These are phyloP conservation scores for Scomberomorus guttatus DNA, from an alignment of 2,797 vertebrate species.

Conservation along the genomic window DNA sequence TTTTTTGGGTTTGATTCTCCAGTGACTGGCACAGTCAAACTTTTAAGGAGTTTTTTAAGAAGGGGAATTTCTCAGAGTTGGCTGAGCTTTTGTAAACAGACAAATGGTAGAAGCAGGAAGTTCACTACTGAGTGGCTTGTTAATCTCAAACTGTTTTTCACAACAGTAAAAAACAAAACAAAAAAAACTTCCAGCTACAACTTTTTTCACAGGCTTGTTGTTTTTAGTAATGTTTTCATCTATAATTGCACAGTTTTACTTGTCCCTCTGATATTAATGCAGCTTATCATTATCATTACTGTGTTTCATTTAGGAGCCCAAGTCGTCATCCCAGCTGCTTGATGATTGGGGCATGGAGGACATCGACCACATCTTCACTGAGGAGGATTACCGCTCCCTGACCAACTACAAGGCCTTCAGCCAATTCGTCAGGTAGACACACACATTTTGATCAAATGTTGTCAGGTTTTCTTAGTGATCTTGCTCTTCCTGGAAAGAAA, in stretches of 20 bases:
- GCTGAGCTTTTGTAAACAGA: too few relatives aligned
- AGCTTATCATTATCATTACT: background rate
- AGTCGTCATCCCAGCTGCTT: constrained; percentile 95
- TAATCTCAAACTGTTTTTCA: background rate
- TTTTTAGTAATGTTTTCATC: background rate
- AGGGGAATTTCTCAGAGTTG: too few relatives aligned
- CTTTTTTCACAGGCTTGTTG: background rate
- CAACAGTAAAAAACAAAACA: too few relatives aligned
- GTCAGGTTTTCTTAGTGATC: too few relatives aligned
- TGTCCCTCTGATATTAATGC: background rate
- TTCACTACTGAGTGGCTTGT: background rate
- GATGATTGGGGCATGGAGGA: constrained; percentile 99
- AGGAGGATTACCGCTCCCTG: constrained; percentile 96
- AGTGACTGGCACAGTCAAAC: background rate
- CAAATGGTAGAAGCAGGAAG: too few relatives aligned
- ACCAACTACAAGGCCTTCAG: constrained; percentile 99
- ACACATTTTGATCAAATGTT: too few relatives aligned
- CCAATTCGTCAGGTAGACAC: constrained; percentile 93
- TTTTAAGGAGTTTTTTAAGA: too few relatives aligned
- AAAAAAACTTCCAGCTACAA: too few relatives aligned
- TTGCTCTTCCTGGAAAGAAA: too few relatives aligned
- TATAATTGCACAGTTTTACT: background rate
- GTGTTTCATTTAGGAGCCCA: constrained; percentile 89
- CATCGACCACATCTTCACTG: constrained; percentile 96
- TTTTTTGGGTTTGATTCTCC: background rate